Conservation (phyloP, 2,797 vertebrate species). For the Coendou prehensilis region DNA sequence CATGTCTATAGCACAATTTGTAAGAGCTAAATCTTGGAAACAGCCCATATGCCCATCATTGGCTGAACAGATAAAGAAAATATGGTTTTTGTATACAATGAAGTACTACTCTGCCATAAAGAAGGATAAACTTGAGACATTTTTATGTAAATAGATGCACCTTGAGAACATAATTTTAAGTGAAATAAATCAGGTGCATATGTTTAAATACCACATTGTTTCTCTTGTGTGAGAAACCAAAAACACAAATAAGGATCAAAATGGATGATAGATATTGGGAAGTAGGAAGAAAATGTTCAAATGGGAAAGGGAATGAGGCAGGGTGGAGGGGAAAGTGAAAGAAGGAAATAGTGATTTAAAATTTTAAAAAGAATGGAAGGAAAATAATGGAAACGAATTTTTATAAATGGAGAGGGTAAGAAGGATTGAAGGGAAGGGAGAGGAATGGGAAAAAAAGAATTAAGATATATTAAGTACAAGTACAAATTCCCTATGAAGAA, state of each 20-base stretch:
- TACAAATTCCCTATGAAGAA: background rate
- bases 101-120: background rate
- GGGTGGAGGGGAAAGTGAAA: background rate
- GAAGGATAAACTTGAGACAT: background rate
- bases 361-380: background rate
- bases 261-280: background rate
- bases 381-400: background rate
- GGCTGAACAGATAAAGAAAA: background rate
- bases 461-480: background rate
- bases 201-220: background rate
- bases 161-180: background rate
- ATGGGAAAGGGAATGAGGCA: background rate
- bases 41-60: background rate
- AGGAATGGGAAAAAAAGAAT: background rate
- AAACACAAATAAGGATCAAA: background rate
- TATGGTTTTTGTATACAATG: background rate
- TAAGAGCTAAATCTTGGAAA: background rate
- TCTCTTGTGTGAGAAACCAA: background rate
- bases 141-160: background rate
- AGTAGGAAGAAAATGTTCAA: background rate
- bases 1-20: background rate
- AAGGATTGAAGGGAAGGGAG: background rate
- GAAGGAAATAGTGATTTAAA: background rate
- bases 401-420: background rate
- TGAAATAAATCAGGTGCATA: background rate